Evolutionary conservation across 2,113 vertebrate genomes (phyloP), one percentile per base, ranked within the genome.

Genomic region (Oophaga pumilio): DNA sequence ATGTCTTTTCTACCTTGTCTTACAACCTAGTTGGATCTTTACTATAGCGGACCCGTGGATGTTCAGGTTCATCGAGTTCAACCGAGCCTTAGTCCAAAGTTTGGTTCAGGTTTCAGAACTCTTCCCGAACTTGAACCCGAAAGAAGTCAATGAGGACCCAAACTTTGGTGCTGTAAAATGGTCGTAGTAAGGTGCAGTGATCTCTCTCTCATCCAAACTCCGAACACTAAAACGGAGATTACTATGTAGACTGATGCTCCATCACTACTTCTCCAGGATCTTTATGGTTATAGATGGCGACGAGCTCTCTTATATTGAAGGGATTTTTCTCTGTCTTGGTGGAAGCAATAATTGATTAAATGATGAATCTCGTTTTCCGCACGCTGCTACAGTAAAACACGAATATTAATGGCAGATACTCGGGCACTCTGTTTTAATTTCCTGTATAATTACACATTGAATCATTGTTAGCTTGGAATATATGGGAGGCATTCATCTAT

Each of bases 381-480:
- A 17, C 60, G 20, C 20, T 50, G 62, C 64, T 66, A 6, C 57
- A 1, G 62, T 53, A 57, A n/a, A 28, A 73, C 50, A 57, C 66
- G 10, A 33, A 73, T 84, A 84, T 84, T 84, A 84, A 84, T 84
- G 82, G 82, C 7, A 69, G 17, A 71, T 49, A 11, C 66, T 73
- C 26, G 18, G 66, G 82, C 50, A 71, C 50, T 84, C 57, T 84
- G 82, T 84, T 84, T 84, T 84, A 53, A 71, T 84, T 66, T 84
- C 10, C 64, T 28, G 20, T 50, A 73, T 84, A 84, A 84, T 84
- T 73, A 73, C 64, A 18, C 60, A 52, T 71, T 57, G 52, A 84
- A 71, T 84, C 82, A 84, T 73, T 28, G 52, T 84, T 57, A 73
- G 20, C 12, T 14, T 57, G 64, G 15, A 84, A 69, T 84, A 84